Evolutionary conservation across 2,797 vertebrate species (phyloP).

Genomic region (Nannoperca australis): DNA sequence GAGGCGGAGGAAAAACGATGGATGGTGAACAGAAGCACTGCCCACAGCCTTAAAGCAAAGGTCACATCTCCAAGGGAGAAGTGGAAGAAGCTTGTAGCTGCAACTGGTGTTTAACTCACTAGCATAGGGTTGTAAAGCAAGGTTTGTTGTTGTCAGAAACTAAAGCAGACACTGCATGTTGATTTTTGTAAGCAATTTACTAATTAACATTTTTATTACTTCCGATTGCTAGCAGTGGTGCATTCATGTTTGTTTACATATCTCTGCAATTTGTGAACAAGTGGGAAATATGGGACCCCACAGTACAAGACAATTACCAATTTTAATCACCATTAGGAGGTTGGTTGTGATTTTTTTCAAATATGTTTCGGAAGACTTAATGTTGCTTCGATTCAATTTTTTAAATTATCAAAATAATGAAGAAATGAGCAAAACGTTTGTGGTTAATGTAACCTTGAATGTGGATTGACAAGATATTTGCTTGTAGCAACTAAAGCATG

Average conservation of each 20-base stretch:
- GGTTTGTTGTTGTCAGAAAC: neutral
- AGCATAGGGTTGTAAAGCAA: no score
- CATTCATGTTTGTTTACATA: neutral
- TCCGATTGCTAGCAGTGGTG: neutral
- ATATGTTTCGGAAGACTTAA: no score
- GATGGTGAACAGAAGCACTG: neutral
- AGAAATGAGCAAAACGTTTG: no score
- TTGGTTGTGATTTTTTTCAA: neutral
- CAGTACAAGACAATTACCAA: conserved; percentile 10
- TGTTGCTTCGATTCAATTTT: no score
- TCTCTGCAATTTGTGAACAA: conserved; percentile 20
- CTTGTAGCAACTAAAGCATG: neutral
- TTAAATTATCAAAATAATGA: no score
- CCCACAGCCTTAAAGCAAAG: conserved; percentile 26
- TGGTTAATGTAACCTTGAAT: no score
- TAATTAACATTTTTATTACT: neutral
- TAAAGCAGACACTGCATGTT: neutral
- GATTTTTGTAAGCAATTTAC: neutral
- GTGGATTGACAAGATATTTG: no score
- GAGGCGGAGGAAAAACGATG: neutral
- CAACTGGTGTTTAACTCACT: conserved; percentile 12
- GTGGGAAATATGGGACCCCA: neutral
- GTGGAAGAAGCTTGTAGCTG: neutral
- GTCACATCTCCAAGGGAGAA: conserved; percentile 20
- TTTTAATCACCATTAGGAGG: conserved; percentile 8